Evolutionary conservation across 2,113 vertebrate genomes (phyloP).

Genomic region (Labeo rohita): DNA sequence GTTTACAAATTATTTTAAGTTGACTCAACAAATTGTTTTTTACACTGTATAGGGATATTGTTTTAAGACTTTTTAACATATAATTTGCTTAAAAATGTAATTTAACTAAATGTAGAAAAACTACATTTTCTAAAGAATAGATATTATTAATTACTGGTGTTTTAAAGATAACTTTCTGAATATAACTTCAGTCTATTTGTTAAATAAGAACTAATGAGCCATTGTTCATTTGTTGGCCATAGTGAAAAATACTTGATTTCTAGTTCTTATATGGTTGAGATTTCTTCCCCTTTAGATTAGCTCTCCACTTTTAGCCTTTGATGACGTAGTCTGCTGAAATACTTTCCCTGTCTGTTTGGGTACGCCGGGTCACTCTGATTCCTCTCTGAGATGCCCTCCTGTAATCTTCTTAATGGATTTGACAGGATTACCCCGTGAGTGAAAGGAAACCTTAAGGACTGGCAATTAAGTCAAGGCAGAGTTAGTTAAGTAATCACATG

Average conservation of each 20-base stretch:
- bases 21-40: too few species aligned
- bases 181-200: background rate
- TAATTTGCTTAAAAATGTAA: too few species aligned
- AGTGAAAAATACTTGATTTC: background rate
- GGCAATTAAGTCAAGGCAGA: constrained; percentile 35
- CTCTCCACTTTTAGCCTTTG: background rate
- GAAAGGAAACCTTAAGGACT: constrained; percentile 32
- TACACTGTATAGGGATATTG: too few species aligned
- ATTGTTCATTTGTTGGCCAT: background rate
- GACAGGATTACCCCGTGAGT: constrained; percentile 59
- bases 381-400: constrained; percentile 19
- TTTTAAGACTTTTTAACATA: too few species aligned
- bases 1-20: too few species aligned
- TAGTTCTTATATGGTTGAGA: background rate
- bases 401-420: constrained; percentile 67
- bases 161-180: background rate
- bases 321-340: background rate
- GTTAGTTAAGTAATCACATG: constrained; percentile 37
- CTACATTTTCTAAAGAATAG: too few species aligned
- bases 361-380: constrained; percentile 11
- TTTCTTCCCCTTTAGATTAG: background rate
- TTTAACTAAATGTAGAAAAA: too few species aligned
- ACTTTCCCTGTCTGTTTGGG: constrained; percentile 51
- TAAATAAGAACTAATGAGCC: background rate
- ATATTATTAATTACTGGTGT: too few species aligned